Base-by-base conservation (phyloP, 2,888 invertebrate species). In the Lasioglossum lativentre region DNA sequence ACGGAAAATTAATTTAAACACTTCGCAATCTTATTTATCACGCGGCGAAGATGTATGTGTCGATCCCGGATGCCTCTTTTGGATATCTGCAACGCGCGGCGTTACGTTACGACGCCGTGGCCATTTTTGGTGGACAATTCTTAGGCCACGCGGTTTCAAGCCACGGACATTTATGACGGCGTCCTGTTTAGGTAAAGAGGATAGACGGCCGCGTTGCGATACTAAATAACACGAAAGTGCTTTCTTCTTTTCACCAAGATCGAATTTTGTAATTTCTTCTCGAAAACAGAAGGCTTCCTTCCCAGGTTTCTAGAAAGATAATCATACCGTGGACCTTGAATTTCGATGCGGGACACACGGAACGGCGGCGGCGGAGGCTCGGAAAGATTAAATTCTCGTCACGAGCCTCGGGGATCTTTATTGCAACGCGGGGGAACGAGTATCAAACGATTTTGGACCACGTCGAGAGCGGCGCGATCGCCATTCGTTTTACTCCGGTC, bases 1-100 rank as follows among this genome's bases (percentile, higher is more conserved):
- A 52, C 40, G 45, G 66, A 5, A 76, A 30, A 59, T 56, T 38
- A 16, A 56, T 66, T 56, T 27, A 42, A 47, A 68, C 30, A 30
- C 56, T 56, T 74, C 68, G 74, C 56, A 74, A 74, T 79, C 30
- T 45, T 45, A 59, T 79, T 74, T 45, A 40, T 27, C 38, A 42
- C 47, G 19, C 27, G 16, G 42, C 71, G 27, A 40, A 70, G 38
- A 38, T n/a, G 38, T 19, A 19, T 40, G n/a, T n/a, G 70, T 68
- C 66, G 30, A 68, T 34, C 23, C 66, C 4, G 1, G 66, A 10
- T 4, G 19, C 68, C 68, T 38, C 68, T 68, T 68, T 68, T 68
- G 68, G 68, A n/a, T 68, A 38, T 34, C 68, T 10, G 34, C 8
- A 5, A 38, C 12, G 38, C 10, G 30, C 23, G 1, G 66, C 68